Evolutionary conservation across 2,888 invertebrate species (phyloP), one percentile per base, ranked within the genome.

Genomic region (Trisateles emortualis): DNA sequence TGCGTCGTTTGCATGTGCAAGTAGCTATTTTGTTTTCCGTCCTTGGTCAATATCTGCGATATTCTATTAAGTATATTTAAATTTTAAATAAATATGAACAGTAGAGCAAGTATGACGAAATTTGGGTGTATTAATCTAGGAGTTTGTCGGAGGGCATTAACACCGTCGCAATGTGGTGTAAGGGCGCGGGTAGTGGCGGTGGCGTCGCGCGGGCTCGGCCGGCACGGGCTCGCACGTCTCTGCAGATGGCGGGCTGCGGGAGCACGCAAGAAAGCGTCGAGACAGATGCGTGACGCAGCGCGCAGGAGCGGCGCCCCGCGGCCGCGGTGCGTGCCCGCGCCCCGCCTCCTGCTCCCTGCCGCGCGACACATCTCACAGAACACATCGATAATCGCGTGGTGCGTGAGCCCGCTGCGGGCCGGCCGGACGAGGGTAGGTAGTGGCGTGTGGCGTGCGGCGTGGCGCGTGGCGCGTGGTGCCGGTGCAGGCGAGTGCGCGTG

Each of bases 241-340:
- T 90, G 90, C 90, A 86, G 91, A 87, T 88, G 86, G 84, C 83
- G 77, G 78, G 81, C 74, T 85, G 86, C 87, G 87, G 83, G 85
- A 82, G 81, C 86, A 87, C 88, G 86, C 87, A 88, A 86, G 88
- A 79, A 86, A 78, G 69, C 81, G 81, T 76, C 83, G 85, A 88
- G 90, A 88, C 81, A 86, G 88, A 90, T 91, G 92, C 92, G 92
- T 92, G 89, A 88, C 92, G 91, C 92, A 91, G 86, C 89, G 92
- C 91, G 92, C 92, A 91, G 90, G 89, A 87, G 72, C 87, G 77
- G 74, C 78, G 63, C 86, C 82, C 83, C 84, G 72, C 80, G 48
- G 33, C 39, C 48, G 43, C 67, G 51, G 68, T 68, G 68, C 68
- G 72, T 68, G 68, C 68, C 61, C 58, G 48, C 58, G 39, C 68